These are phyloP conservation scores for Grammatotria lemairii DNA, from an alignment of 2,113 vertebrate genomes.

Conservation along the genomic window DNA sequence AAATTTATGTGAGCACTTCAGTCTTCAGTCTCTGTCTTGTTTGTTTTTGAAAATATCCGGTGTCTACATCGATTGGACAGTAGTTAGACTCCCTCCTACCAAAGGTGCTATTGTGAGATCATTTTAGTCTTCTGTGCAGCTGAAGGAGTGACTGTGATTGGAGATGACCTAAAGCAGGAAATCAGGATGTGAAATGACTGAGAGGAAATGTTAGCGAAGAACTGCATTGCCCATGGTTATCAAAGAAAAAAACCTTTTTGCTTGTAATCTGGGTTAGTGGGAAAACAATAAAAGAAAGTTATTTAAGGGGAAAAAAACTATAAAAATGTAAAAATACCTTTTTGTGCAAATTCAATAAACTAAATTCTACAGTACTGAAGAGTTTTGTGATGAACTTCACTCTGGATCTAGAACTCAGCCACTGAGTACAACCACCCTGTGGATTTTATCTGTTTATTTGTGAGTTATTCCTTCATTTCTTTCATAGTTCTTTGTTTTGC, in stretches of 20 bases:
- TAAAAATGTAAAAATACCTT: constrained; percentile 53
- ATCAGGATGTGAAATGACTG: constrained; percentile 49
- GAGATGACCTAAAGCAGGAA: constrained; percentile 32
- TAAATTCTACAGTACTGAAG: constrained; percentile 36
- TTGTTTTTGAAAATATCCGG: constrained; percentile 29
- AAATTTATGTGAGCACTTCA: constrained; percentile 21
- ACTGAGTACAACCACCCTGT: background rate
- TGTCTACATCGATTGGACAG: constrained; percentile 8
- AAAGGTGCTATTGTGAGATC: constrained; percentile 69
- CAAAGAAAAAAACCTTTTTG: constrained; percentile 22
- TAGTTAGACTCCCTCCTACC: constrained; percentile 39
- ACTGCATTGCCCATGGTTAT: constrained; percentile 23
- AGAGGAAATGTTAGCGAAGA: constrained; percentile 25
- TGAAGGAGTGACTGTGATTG: constrained; percentile 47
- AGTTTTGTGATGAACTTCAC: constrained; percentile 43
- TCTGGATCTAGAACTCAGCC: background rate
- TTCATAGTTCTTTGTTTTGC: background rate
- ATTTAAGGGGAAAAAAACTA: background rate
- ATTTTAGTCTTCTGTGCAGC: constrained; percentile 68
- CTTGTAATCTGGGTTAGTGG: constrained; percentile 22
- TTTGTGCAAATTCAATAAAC: constrained; percentile 62
- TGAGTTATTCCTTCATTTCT: constrained; percentile 9
- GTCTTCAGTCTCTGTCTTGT: constrained; percentile 45
- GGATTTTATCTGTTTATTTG: constrained; percentile 46
- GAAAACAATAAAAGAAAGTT: constrained; percentile 14